Evolutionary conservation across 2,888 invertebrate species (phyloP), one percentile per base, ranked within the genome.

Genomic region (Synergus umbraculus): DNA sequence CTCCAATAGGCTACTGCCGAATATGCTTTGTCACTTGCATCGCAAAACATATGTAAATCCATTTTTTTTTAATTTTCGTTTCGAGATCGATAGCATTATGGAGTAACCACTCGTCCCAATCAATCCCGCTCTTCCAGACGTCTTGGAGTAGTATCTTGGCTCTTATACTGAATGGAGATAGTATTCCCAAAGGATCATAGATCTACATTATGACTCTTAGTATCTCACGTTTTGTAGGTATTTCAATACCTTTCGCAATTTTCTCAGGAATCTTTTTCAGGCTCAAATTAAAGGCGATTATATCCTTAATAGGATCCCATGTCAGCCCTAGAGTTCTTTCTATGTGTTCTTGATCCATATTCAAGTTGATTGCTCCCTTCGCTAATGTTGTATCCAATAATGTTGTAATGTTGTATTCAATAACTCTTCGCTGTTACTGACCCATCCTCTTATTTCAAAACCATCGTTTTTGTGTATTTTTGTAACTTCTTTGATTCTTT

Each of bases 161-260:
- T 22, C 22, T 22, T 22, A 22, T 0, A 22, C 22, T 22, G 22
- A 22, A 22, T 85, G 87, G 85, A 0, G 80, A 78, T 1, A 89
- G 78, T 0, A 88, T 77, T 5, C 88, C 89, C 0, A 89, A 64
- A 0, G 89, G 89, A 64, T 91, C 89, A 76, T 86, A 91, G 0
- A 89, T 67, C 0, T 86, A 88, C 89, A 86, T 88, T 5, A 86
- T 82, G 0, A 83, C 76, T 4, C 84, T 78, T 10, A 87, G 77
- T 64, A 84, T 66, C 67, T 85, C 80, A 3, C 83, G 63, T 22
- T 84, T 86, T 0, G 83, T 86, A 1, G 85, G 83, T 67, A 2
- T 22, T 22, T 22, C 22, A 22, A 22, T 22, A 22, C 22, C 22
- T 22, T 22, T 22, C 22, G 22, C 46, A 8, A 69, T 76, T 18